phyloP scores from a whole-genome alignment of 2,888 invertebrate species.

The Nudaria mundana region DNA sequence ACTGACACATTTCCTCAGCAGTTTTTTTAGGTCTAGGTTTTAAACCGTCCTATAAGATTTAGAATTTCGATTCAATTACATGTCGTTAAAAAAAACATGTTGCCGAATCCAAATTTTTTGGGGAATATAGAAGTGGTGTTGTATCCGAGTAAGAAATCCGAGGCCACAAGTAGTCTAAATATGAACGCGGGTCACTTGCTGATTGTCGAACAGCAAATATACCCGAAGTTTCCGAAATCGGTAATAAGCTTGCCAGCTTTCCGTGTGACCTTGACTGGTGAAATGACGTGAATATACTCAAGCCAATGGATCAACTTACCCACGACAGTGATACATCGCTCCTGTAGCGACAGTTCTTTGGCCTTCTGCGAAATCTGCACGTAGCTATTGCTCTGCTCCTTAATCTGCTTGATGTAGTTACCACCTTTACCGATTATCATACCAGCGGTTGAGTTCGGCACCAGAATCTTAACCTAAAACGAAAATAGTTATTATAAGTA shows the following conservation, averaged over 20 bases:
- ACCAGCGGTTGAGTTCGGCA: slow-evolving; percentile 97
- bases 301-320: slow-evolving; percentile 81
- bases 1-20: not conserved
- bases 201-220: too few relatives aligned
- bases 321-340: slow-evolving; percentile 97
- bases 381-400: slow-evolving; percentile 96
- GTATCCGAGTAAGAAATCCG: too few relatives aligned
- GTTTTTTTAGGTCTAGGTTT: not conserved
- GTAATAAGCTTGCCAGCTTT: too few relatives aligned
- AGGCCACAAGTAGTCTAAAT: too few relatives aligned
- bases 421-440: slow-evolving; percentile 99
- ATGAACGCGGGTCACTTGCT: too few relatives aligned
- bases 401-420: slow-evolving; percentile 97
- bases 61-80: too few relatives aligned
- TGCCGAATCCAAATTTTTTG: too few relatives aligned
- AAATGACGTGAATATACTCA: not conserved
- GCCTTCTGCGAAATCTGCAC: slow-evolving; percentile 98
- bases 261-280: not conserved
- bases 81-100: too few relatives aligned
- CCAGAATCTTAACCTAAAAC: slow-evolving; percentile 91
- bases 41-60: not conserved
- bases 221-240: too few relatives aligned
- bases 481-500: not conserved
- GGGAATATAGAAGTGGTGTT: too few relatives aligned
- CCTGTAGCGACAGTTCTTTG: slow-evolving; percentile 95